Base-by-base conservation (phyloP, 2,113 vertebrate genomes). In the Psilopogon haemacephalus region DNA sequence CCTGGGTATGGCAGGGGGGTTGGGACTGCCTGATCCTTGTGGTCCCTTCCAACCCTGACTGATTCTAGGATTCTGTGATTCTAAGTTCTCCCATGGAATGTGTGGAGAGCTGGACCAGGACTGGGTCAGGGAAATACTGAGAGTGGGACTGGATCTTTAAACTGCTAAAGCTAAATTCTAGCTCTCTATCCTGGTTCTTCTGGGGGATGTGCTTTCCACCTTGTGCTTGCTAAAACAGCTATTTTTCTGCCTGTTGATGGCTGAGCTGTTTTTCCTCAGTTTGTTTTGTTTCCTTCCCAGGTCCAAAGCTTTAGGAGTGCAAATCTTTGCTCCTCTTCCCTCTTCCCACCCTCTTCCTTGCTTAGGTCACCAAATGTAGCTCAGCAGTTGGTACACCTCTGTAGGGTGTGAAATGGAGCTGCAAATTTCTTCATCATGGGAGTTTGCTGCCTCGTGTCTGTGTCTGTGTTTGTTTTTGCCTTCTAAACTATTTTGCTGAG, bases 401-500 rank as follows among this genome's bases (percentile, higher is more conserved):
- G 11, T 20, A 77, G n/a, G 42, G 42, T 52, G 37, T 56, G 83
- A 88, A 86, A 84, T 60, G 21, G 64, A 56, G 38, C 23, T 46
- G 33, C 30, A 38, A n/a, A 72, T 64, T 93, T 81, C 30, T 60
- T 90, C 14, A 16, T 5, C 1, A 48, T 8, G 11, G 8, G 26
- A 56, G 27, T 81, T 62, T 60, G 6, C 28, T 40, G 0, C 15
- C 89, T 64, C 60, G 69, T 69, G 12, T 63, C 69, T 72, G n/a
- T n/a, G n/a, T n/a, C n/a, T n/a, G n/a, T n/a, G 15, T 13, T 75
- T 16, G 11, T 0, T 60, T 83, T 68, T 73, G 6, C 80, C 40
- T 87, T 85, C 75, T 80, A 54, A 82, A 46, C 33, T 80, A 24
- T 88, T 89, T 94, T 76, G 78, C 71, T 85, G 85, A 88, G 40